Evolutionary conservation across 1,140 invertebrate genomes (phyloP).

Genomic region (Melipona quadrifasciata): DNA sequence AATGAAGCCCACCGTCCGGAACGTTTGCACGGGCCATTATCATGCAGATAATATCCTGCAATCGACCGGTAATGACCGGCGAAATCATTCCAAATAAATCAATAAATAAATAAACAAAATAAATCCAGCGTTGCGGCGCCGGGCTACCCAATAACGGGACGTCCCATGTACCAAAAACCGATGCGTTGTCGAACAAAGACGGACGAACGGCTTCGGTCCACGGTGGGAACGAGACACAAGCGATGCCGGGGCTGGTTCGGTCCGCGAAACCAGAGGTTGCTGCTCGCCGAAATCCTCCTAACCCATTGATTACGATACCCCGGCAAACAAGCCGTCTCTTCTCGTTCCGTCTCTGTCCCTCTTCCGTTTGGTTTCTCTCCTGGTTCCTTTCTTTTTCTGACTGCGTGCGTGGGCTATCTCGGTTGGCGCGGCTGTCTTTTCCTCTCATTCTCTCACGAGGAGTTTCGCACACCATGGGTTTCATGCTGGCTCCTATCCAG

Average conservation of each 20-base stretch:
- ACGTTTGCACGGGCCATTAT: constrained; percentile 43
- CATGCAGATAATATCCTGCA: constrained; percentile 39
- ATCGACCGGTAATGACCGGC: constrained; percentile 40
- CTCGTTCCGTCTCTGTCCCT: neutral
- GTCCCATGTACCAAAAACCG: constrained; percentile 4
- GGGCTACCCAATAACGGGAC: constrained; percentile 43
- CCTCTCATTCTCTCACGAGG: constrained; percentile 59
- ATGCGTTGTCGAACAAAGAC: neutral
- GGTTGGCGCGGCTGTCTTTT: constrained; percentile 41
- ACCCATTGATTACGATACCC: constrained; percentile 67
- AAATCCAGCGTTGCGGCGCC: constrained; percentile 4
- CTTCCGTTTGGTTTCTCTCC: neutral
- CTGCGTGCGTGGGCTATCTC: constrained; percentile 59
- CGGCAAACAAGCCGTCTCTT: constrained; percentile 24
- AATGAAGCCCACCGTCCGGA: constrained; percentile 33
- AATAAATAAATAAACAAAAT: constrained; percentile 53
- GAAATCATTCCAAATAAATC: constrained; percentile 46
- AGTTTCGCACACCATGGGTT: constrained; percentile 75
- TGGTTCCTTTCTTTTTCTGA: constrained; percentile 5
- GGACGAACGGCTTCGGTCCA: neutral
- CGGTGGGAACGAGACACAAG: neutral
- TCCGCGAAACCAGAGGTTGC: neutral
- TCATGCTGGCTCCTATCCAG: constrained; percentile 72
- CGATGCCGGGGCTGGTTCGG: neutral
- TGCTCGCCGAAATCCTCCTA: constrained; percentile 31